These are phyloP conservation scores for Anastrepha ludens DNA, from an alignment of 1,140 invertebrate species.

Conservation along the genomic window DNA sequence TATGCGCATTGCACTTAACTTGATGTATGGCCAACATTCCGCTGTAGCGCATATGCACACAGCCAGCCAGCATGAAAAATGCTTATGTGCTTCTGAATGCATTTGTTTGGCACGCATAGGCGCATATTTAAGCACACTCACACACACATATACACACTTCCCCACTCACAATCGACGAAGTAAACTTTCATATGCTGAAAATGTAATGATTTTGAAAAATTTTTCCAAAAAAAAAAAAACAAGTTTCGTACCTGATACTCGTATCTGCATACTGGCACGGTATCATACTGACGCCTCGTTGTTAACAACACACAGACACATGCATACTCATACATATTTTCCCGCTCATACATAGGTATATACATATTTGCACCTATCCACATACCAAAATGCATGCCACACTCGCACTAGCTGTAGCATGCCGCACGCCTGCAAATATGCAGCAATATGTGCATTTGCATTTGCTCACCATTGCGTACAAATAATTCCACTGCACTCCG, in stretches of 20 bases:
- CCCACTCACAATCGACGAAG: not conserved
- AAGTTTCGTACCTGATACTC: not conserved
- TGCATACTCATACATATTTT: not conserved
- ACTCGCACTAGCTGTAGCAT: not conserved
- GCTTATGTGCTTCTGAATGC: not conserved
- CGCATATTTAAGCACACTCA: constrained; percentile 16
- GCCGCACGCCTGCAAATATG: constrained; percentile 28
- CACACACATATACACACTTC: not conserved
- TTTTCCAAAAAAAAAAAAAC: not conserved
- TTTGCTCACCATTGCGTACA: constrained; percentile 10
- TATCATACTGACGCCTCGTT: not conserved
- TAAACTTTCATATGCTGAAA: constrained; percentile 33
- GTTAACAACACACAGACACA: not conserved
- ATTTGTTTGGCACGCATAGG: constrained; percentile 35
- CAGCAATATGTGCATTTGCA: not conserved
- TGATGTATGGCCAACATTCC: constrained; percentile 31
- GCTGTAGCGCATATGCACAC: constrained; percentile 15
- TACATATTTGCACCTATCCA: not conserved
- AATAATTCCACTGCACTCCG: not conserved
- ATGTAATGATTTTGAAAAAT: constrained; percentile 27
- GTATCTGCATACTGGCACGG: not conserved
- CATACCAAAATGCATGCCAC: not conserved
- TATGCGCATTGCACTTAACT: constrained; percentile 50
- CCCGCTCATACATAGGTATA: not conserved
- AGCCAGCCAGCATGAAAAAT: constrained; percentile 1